Percentiles rank a stretch among this genome's conserved stretches.
phyloP scores from a whole-genome alignment of 2,888 invertebrate genomes.

The Buathra laborator region DNA sequence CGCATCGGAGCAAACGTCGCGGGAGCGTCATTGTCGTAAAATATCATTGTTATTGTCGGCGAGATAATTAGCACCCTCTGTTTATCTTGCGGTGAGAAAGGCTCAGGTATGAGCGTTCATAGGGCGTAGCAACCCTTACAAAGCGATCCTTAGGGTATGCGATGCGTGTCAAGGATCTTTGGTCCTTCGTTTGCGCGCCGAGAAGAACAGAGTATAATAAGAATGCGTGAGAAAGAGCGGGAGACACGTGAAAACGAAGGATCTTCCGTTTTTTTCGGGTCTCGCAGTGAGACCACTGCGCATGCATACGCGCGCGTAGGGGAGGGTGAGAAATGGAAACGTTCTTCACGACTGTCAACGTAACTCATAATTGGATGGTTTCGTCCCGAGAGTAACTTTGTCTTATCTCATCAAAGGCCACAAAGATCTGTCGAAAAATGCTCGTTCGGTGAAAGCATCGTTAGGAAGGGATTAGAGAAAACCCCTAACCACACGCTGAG shows the following conservation, averaged over 20 bases:
- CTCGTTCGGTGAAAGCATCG: slow-evolving; percentile 5
- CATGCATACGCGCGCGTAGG: not conserved
- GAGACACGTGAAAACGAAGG: not conserved
- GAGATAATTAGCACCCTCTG: not conserved
- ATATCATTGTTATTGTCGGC: not conserved
- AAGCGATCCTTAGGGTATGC: not conserved
- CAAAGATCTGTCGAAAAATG: not conserved
- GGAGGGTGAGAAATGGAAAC: slow-evolving; percentile 14
- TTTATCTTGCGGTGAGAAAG: slow-evolving; percentile 7
- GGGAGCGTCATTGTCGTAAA: not conserved
- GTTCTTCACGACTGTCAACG: slow-evolving; percentile 40
- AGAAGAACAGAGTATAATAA: not conserved
- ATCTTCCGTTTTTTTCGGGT: not conserved
- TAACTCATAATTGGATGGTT: slow-evolving; percentile 38
- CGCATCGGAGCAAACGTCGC: not conserved
- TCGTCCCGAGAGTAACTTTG: not conserved
- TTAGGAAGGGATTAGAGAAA: slow-evolving; percentile 19
- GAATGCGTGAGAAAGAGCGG: not conserved
- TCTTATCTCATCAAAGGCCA: slow-evolving; percentile 20
- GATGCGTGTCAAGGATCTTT: slow-evolving; percentile 3
- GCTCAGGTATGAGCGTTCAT: not conserved
- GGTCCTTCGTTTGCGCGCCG: not conserved
- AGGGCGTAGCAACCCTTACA: not conserved
- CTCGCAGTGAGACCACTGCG: not conserved
- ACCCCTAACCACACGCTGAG: not conserved